Percentiles rank a stretch among this genome's conserved stretches.
phyloP scores from a whole-genome alignment of 2,113 vertebrate genomes.

The Phylloscopus whistleri region DNA sequence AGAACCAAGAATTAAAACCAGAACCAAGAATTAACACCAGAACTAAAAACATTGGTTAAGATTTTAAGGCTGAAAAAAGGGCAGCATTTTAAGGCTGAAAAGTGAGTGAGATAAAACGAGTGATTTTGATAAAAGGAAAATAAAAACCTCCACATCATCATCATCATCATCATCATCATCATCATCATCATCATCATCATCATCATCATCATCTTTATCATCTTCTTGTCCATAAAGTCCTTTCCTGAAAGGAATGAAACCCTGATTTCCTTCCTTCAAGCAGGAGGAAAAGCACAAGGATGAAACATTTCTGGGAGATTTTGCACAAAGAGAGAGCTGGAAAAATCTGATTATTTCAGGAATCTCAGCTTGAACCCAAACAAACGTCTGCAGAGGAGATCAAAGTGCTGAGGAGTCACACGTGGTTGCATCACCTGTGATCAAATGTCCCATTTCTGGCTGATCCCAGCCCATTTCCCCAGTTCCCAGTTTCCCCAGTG shows the following conservation, averaged over 20 bases:
- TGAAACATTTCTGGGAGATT: neutral
- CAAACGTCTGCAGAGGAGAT: neutral
- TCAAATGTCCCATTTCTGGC: neutral
- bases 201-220: neutral
- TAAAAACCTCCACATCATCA: no score
- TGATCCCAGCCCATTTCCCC: neutral
- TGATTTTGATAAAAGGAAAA: no score
- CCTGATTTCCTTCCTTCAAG: no score
- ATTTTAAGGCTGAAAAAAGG: no score
- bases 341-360: neutral
- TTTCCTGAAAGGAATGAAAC: neutral
- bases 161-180: no score
- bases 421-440: fast-evolving
- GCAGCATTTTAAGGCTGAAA: no score
- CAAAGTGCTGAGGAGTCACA: neutral
- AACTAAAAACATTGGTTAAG: no score
- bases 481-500: neutral
- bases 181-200: no score
- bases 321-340: neutral
- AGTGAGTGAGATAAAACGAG: no score
- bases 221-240: neutral
- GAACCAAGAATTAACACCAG: no score
- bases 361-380: neutral
- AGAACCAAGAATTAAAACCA: no score
- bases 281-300: neutral